Conservation (phyloP, 1,140 invertebrate species). For the Panulirus ornatus region DNA sequence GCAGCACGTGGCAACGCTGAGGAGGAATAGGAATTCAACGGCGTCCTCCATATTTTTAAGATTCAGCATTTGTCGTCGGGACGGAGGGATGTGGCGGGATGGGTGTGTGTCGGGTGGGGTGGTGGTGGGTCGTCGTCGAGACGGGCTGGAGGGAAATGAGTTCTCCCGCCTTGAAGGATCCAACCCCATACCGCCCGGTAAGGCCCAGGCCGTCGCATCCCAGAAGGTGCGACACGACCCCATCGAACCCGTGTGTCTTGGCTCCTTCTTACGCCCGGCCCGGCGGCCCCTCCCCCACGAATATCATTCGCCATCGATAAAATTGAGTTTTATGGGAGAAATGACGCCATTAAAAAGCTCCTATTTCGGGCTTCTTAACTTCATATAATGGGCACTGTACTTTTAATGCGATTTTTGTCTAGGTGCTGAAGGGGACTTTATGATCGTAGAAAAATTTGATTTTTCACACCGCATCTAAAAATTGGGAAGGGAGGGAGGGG, state of each 20-base stretch:
- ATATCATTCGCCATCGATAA: constrained; percentile 36
- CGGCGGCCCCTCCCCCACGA: background rate
- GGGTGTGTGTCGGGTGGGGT: too few species aligned
- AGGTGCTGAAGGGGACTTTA: too few species aligned
- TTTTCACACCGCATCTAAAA: too few species aligned
- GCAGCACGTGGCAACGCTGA: background rate
- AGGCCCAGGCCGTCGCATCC: background rate
- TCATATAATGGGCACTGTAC: background rate
- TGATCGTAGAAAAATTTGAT: too few species aligned
- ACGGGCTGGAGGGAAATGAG: too few species aligned
- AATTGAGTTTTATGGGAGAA: constrained; percentile 38
- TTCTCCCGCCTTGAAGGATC: too few species aligned
- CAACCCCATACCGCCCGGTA: background rate
- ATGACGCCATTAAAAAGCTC: constrained; percentile 35
- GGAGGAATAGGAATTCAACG: background rate
- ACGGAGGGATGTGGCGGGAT: too few species aligned
- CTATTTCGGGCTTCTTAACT: constrained; percentile 40
- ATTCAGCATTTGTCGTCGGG: too few species aligned
- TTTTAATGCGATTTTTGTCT: background rate
- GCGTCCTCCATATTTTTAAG: too few species aligned
- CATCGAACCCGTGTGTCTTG: background rate
- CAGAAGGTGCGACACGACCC: background rate
- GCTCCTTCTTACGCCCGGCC: background rate
- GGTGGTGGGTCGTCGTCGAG: too few species aligned
- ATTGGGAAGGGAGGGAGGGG: background rate